Evolutionary conservation across 2,797 vertebrate species (phyloP), one percentile per base, ranked within the genome.

Genomic region (Leontopithecus rosalia): DNA sequence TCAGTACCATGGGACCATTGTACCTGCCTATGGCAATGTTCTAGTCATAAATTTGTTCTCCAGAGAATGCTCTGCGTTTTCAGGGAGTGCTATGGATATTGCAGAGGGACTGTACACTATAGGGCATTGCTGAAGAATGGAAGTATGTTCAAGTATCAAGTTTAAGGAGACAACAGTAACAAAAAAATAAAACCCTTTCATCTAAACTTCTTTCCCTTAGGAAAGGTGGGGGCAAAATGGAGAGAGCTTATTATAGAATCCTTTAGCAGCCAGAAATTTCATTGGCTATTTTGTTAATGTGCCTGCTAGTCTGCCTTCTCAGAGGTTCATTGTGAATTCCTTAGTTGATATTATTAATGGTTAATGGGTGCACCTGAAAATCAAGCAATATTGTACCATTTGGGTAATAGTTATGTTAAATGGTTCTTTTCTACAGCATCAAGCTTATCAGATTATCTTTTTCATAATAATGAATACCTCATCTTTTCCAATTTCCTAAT

Each of bases 321-420:
- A 8, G 77, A 96, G 93, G 61, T 26, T 86, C 93, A 43, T 97
- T 98, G 97, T 98, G 95, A 95, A 97, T 98, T 97, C 96, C 98
- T 98, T 97, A 96, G 89, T 98, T 98, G 97, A 98, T 97, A 93
- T 98, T 98, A 98, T 98, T 98, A 97, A 98, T 98, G 57, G 96
- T 97, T 99, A 98, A 98, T 98, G 97, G 97, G 97, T 96, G 91
- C 98, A 98, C 98, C 98, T 98, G 98, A 98, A 98, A 99, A 98
- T 98, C 98, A 98, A 98, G 98, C 98, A 97, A 91, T 98, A 98
- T 98, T 98, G 98, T 98, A 97, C 93, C 97, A 97, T 98, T 98
- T 98, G 96, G 77, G 86, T 98, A 97, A 0, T 94, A 89, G 64
- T 97, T 98, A 97, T 50, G 83, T 98, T 98, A 98, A 98, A 98